Base-by-base conservation (phyloP, 2,888 invertebrate species). In the Aricia artaxerxes region DNA sequence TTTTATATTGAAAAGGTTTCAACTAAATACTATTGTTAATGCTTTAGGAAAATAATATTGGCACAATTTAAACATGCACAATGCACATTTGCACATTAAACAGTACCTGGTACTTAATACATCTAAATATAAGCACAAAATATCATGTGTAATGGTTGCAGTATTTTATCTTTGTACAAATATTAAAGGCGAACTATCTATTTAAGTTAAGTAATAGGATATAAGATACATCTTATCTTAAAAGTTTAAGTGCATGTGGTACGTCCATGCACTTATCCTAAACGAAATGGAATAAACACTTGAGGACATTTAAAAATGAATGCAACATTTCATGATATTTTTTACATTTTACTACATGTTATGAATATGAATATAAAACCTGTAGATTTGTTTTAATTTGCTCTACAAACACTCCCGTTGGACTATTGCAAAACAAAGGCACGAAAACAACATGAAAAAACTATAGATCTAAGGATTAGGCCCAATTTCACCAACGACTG, bases 211-310 rank as follows among this genome's bases (percentile, higher is more conserved):
- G 24, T 24, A 16, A 73, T 24, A 44, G 44, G 44, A 73, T 73
- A 73, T n/a, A 9, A n/a, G 73, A 57, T 57, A 57, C 57, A 11
- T n/a, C 53, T 53, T 75, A 75, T 38, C 76, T 76, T 76, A 35
- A 76, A 76, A 76, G 24, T 76, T 76, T 76, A 57, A 57, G 76
- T 76, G 53, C 49, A 75, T 24, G 75, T 49, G 75, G 35, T 53
- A 53, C 75, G 11, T 38, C 44, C 9, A 49, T 35, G 53, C 53
- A 35, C 76, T 76, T 75, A 49, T 53, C 76, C 76, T 75, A 11
- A 53, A 57, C 35, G 31, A 16, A 35, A 35, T 53, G 35, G 5
- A 7, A 53, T 24, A 24, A 24, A 31, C 75, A 75, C 75, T 49
- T 49, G 49, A 75, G 31, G n/a, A 75, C 75, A 49, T 44, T 73